phyloP scores from a whole-genome alignment of 2,113 vertebrate species.

The Malurus alboscapulatus region DNA sequence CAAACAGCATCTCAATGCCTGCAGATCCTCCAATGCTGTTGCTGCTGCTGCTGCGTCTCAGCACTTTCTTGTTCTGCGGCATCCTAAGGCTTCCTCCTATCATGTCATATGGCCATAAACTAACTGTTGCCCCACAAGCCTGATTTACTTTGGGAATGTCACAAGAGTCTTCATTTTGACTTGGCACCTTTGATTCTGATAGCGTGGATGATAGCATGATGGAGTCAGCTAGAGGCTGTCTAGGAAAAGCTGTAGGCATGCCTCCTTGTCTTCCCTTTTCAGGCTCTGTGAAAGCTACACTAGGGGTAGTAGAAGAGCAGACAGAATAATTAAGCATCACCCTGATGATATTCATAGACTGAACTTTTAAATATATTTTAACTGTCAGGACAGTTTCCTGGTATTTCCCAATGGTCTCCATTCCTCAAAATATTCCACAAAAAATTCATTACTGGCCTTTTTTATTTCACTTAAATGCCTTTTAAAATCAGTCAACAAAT shows the following conservation, averaged over 20 bases:
- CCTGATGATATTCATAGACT: constrained; percentile 62
- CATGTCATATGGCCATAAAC: constrained; percentile 77
- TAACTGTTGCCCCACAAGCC: constrained; percentile 76
- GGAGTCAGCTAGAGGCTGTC: constrained; percentile 84
- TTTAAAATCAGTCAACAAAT: background rate
- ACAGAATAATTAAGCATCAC: constrained; percentile 90
- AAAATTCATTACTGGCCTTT: background rate
- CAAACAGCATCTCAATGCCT: constrained; percentile 80
- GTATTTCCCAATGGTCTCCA: background rate
- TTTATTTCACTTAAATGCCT: background rate
- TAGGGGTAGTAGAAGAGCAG: constrained; percentile 93
- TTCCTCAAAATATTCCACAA: background rate
- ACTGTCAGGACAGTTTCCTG: background rate
- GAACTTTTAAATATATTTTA: background rate
- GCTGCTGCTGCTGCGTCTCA: constrained; percentile 83
- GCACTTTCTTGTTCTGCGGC: constrained; percentile 76
- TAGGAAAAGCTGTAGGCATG: constrained; percentile 87
- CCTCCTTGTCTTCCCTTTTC: constrained; percentile 87
- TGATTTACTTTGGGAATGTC: constrained; percentile 82
- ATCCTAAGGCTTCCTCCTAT: constrained; percentile 81
- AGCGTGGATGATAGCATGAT: constrained; percentile 89
- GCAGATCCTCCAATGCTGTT: constrained; percentile 75
- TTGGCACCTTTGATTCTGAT: constrained; percentile 88
- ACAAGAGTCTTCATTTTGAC: constrained; percentile 81
- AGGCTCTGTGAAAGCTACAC: constrained; percentile 97